Percentiles rank a stretch among this genome's conserved stretches.
Evolutionary conservation across 2,113 vertebrate species (phyloP).

Genomic region (Ailurus styani): DNA sequence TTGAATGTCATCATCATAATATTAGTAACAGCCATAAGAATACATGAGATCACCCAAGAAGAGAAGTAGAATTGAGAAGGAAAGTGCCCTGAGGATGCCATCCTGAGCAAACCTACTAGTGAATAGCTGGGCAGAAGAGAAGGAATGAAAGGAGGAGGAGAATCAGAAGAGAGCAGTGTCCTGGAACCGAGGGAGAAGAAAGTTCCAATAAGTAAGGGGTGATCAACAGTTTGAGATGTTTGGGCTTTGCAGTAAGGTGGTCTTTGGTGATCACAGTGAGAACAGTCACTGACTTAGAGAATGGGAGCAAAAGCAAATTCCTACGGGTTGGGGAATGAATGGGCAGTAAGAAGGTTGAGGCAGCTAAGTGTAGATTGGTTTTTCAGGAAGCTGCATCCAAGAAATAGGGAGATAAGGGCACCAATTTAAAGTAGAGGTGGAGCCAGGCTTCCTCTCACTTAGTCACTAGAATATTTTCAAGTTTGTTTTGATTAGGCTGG

Average conservation of each 20-base stretch:
- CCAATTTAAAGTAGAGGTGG: background rate
- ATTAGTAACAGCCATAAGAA: background rate
- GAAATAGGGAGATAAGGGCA: background rate
- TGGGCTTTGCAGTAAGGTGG: too few species aligned
- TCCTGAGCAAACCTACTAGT: background rate
- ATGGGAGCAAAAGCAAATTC: background rate
- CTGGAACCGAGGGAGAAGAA: background rate
- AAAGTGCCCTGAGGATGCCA: background rate
- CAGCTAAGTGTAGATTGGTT: background rate
- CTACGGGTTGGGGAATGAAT: background rate
- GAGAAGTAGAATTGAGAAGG: conserved; percentile 13
- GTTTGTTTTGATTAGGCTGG: background rate
- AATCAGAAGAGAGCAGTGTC: background rate
- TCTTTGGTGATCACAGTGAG: background rate
- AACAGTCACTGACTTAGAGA: background rate
- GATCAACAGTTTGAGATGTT: background rate
- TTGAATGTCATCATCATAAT: background rate
- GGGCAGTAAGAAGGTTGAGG: background rate
- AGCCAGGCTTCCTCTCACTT: background rate
- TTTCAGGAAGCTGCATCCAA: background rate
- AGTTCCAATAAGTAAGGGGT: background rate
- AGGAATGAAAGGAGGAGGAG: background rate
- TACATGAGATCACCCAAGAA: background rate
- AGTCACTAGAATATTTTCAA: background rate
- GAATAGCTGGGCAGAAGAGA: conserved; percentile 15